Base-by-base conservation (phyloP, 2,113 vertebrate species). In the Pedionomus torquatus region DNA sequence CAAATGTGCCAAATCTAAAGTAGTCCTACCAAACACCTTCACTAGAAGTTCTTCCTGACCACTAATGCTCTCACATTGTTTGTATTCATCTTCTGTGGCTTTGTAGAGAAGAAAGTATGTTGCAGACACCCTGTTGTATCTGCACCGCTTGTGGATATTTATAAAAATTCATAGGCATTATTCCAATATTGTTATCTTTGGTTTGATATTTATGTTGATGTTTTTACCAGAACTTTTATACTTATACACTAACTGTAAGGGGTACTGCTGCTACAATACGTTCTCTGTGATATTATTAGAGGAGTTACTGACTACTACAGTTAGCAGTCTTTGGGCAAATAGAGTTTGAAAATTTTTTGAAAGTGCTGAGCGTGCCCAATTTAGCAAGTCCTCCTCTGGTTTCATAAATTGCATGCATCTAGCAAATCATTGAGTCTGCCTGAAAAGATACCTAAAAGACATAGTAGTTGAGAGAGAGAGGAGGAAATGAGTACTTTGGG, bases 191-290 rank as follows among this genome's bases (percentile, higher is more conserved):
- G 3, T 66, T 69, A 19, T 39, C 16, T 55, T 75, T 35, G 17
- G 9, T 48, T 65, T 80, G 23, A 54, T 44, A 72, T 39, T 76
- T 69, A 16, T 43, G 20, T 8, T 61, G 25, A 26, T 37, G 55
- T 35, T 90, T 87, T 81, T 28, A 33, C 23, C 17, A 31, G 9
- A 54, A 31, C 5, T 25, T 58, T 43, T n/a, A 23, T 33, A 33
- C 7, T 58, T 77, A 23, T 70, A 16, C 7, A 4, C 13, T 24
- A 43, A 70, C 21, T 26, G 15, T 25, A 61, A 51, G 18, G 14
- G n/a, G 7, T 26, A 17, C 4, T 68, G 30, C 10, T 66, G 11
- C 19, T 1, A 1, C 20, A 30, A 6, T 44, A 25, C 1, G 3
- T 48, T 76, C 1, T 0, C 51, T 12, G 10, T 9, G 41, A 16